Evolutionary conservation across 2,888 invertebrate species (phyloP), one percentile per base, ranked within the genome.

Genomic region (Vanessa cardui): DNA sequence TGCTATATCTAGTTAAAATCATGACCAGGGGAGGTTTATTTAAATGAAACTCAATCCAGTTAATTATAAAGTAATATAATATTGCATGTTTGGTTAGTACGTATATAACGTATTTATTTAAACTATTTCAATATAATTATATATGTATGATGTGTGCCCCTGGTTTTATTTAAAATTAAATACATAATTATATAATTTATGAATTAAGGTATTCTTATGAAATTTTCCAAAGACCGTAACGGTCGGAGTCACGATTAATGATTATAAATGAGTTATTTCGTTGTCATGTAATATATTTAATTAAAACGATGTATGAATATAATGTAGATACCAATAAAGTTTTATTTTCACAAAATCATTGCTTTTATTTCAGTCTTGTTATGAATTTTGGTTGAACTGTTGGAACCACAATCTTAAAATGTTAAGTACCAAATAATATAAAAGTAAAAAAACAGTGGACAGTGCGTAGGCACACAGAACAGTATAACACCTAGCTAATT

Each of bases 251-350:
- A 92, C 90, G 85, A 86, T 84, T 87, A 86, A 83, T 86, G 85
- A 82, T 81, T 88, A 82, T 85, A 77, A 69, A 71, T 69, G 73
- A 80, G 78, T 83, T 86, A 84, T 85, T 81, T 83, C 79, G 80
- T 85, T 87, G 81, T 86, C 82, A 85, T 89, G 85, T 89, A 89
- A 88, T 84, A 86, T 88, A 89, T 86, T 87, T 85, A 86, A 85
- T 26, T 78, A 78, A 79, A 81, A 80, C 81, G 77, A 85, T 86
- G 82, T 87, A 86, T 82, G 81, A 84, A 84, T 85, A 83, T 87
- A 88, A 84, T 90, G 90, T 91, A 92, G 89, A 90, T 91, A 91
- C 80, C 82, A 86, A 88, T 88, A 89, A 89, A 91, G 82, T 79
- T 85, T 85, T 87, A 86, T 88, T 89, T 86, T 80, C 77, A 74